Evolutionary conservation across 1,140 invertebrate species (phyloP), one percentile per base, ranked within the genome.

Genomic region (Tetramorium simillimum): DNA sequence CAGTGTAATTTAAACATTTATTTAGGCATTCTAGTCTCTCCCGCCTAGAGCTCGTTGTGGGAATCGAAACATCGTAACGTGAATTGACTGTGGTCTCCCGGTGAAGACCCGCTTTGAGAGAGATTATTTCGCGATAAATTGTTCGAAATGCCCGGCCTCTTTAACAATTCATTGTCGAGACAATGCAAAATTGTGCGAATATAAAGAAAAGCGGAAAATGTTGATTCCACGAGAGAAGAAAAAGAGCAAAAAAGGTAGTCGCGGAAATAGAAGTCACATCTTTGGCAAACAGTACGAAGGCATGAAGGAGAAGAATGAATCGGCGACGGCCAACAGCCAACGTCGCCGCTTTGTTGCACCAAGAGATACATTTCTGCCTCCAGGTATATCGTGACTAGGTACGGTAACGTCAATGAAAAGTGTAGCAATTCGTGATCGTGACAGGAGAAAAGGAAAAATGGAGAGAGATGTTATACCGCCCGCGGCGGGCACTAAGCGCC

Each of bases 1-100:
- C 81, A 60, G 62, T 63, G 84, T 90, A 82, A 90, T 89, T 92
- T 69, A 94, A 94, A 92, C 94, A 91, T 95, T 94, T 94, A 95
- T 95, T 94, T 94, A 93, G 93, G 91, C 92, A 92, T 92, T 91
- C 88, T 56, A 81, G 43, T 89, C 73, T 73, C 65, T 70, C 73
- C 65, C 76, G 78, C 28, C 51, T 40, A 77, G 58, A 73, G 56
- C 84, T 82, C 75, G 78, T 91, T 87, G 86, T 86, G 87, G 86
- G 87, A 88, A 88, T 90, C 86, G 70, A 69, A 87, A 80, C 86
- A 58, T 46, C 49, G 62, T 76, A 85, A 85, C 24, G 46, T 53
- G 28, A 12, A 85, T 85, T 58, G 43, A 33, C 62, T 21, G 16
- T 21, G 16, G 40, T 69, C 46, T 21, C 12, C 12, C 16, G 51